phyloP scores from a whole-genome alignment of 2,888 invertebrate genomes.

The Sarcophaga subvicina region DNA sequence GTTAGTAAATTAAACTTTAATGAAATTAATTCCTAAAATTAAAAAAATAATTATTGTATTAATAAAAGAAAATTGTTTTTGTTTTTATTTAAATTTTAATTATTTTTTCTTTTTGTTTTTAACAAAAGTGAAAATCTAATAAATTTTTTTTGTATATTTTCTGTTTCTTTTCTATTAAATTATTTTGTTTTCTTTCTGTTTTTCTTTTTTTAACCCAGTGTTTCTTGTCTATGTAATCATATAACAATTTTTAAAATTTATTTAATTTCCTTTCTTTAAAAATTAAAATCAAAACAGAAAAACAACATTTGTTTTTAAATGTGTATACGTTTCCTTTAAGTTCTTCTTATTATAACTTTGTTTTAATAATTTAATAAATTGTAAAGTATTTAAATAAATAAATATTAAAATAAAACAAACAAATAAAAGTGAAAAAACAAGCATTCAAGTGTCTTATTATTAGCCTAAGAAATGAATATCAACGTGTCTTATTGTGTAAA shows the following conservation, averaged over 20 bases:
- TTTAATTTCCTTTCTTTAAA: too few species aligned
- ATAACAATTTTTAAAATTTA: neutral
- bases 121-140: neutral
- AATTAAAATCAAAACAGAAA: too few species aligned
- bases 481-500: slow-evolving; percentile 64
- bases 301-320: slow-evolving; percentile 7
- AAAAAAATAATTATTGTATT: slow-evolving; percentile 19
- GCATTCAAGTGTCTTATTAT: slow-evolving; percentile 59
- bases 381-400: slow-evolving; percentile 39
- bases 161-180: slow-evolving; percentile 5
- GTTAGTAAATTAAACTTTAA: slow-evolving; percentile 27
- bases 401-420: slow-evolving; percentile 15
- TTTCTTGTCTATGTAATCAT: neutral
- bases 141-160: slow-evolving; percentile 36
- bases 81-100: slow-evolving; percentile 36
- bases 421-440: neutral
- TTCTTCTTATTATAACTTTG: neutral
- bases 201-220: neutral
- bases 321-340: slow-evolving; percentile 54
- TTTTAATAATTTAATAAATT: slow-evolving; percentile 12
- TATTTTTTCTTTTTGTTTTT: slow-evolving; percentile 21
- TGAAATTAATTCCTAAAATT: slow-evolving; percentile 2
- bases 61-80: slow-evolving; percentile 39
- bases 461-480: slow-evolving; percentile 24
- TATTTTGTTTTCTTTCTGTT: neutral